A percentile compares a stretch with the other conserved stretches of the same genome.
Conservation (phyloP, 2,888 invertebrate genomes). For the Eledona agricola region DNA sequence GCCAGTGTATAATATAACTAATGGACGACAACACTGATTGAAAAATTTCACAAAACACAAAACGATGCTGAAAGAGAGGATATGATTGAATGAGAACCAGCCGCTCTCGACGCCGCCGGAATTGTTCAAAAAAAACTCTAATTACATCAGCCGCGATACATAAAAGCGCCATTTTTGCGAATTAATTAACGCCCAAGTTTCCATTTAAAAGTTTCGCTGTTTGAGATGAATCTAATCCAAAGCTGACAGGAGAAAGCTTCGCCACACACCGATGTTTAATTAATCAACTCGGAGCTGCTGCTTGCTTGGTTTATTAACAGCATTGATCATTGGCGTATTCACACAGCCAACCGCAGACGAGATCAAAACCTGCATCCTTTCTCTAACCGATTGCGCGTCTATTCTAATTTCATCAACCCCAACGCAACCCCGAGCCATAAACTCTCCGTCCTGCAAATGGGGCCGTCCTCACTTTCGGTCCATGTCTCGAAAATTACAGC, state of each 20-base stretch:
- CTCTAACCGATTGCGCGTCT: conserved; percentile 42
- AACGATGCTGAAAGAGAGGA: conserved; percentile 55
- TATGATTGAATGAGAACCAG: conserved; percentile 58
- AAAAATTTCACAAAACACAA: conserved; percentile 62
- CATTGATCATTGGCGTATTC: conserved; percentile 63
- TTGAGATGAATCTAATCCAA: conserved; percentile 39
- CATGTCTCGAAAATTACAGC: too few relatives aligned
- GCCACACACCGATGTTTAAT: conserved; percentile 62
- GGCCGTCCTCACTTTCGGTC: too few relatives aligned
- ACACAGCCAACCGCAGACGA: conserved; percentile 60
- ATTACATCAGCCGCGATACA: conserved; percentile 4
- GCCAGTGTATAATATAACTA: conserved; percentile 61
- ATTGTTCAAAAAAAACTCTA: conserved; percentile 22
- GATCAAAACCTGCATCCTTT: conserved; percentile 57
- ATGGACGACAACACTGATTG: conserved; percentile 63
- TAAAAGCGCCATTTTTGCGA: conserved; percentile 7
- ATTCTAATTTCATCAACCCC: conserved; percentile 40
- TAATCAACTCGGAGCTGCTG: conserved; percentile 61
- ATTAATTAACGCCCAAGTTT: conserved; percentile 37
- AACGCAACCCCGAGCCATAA: conserved; percentile 9
- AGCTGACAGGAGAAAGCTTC: conserved; percentile 54
- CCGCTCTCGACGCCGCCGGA: conserved; percentile 21
- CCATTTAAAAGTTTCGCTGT: conserved; percentile 37
- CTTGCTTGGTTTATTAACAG: conserved; percentile 61
- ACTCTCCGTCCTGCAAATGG: too few relatives aligned